A percentile compares a stretch with the other conserved stretches of the same genome.
Conservation (phyloP, 2,888 invertebrate species). For the Caenorhabditis sp. region DNA sequence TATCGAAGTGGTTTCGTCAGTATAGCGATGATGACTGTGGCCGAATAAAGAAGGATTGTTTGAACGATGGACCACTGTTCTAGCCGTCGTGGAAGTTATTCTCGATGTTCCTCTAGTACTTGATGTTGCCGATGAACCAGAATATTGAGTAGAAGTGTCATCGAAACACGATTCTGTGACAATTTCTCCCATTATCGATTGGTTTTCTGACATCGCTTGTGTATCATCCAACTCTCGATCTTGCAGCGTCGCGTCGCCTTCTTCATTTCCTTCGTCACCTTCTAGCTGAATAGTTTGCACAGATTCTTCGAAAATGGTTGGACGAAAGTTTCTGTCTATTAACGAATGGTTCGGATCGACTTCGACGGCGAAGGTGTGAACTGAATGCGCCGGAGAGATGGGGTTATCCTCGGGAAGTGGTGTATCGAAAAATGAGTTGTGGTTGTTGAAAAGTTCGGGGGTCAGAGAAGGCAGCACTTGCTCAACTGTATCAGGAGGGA, state of each 20-base stretch:
- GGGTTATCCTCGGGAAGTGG: too few species aligned
- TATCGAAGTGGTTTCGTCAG: too few species aligned
- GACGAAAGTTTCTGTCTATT: background rate
- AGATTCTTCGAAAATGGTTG: background rate
- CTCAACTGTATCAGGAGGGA: too few species aligned
- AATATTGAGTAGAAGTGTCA: too few species aligned
- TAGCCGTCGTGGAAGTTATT: too few species aligned
- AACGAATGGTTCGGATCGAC: background rate
- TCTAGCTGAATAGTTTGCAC: background rate
- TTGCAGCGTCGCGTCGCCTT: too few species aligned
- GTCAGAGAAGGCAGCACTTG: too few species aligned
- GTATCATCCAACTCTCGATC: background rate
- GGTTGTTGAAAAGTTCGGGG: background rate
- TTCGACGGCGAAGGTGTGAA: background rate
- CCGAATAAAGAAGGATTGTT: too few species aligned
- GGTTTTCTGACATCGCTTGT: background rate
- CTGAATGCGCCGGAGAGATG: background rate
- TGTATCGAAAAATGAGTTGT: background rate
- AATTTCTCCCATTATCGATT: background rate
- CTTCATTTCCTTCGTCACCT: background rate
- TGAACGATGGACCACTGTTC: too few species aligned
- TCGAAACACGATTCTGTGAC: conserved; percentile 16
- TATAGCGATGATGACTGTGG: too few species aligned
- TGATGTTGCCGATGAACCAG: background rate
- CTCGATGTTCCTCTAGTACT: background rate